Percentiles rank a stretch among this genome's conserved stretches.
Evolutionary conservation across 37 sponge, comb jelly and placozoan genomes (phyloP).

Genomic region (Dysidea cf. avara): DNA sequence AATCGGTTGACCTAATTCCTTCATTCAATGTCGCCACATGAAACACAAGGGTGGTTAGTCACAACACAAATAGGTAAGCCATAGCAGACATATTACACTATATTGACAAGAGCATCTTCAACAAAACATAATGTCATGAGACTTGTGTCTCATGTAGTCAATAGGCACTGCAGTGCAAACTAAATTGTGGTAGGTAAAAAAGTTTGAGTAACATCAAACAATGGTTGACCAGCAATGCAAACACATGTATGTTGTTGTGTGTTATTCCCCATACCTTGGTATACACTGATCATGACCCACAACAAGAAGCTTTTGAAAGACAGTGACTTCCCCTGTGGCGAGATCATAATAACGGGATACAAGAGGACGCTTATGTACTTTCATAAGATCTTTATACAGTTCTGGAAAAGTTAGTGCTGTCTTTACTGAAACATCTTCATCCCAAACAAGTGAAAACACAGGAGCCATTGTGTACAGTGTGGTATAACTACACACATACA

Average conservation of each 20-base stretch:
- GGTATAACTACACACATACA: constrained; percentile 57
- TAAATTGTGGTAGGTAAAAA: no score
- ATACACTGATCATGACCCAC: constrained; percentile 88
- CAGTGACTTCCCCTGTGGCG: constrained; percentile 69
- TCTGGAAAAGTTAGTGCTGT: constrained; percentile 90
- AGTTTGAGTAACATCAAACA: no score
- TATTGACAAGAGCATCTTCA: no score
- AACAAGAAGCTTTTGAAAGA: constrained; percentile 92
- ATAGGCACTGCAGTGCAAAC: no score
- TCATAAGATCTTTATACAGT: constrained; percentile 90
- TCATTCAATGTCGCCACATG: background rate
- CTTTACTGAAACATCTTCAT: constrained; percentile 89
- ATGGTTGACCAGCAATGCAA: no score
- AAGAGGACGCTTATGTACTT: constrained; percentile 27
- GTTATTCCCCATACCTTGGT: constrained; percentile 81
- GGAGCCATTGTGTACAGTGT: constrained; percentile 96
- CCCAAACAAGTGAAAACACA: constrained; percentile 89
- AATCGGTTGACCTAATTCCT: background rate
- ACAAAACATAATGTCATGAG: no score
- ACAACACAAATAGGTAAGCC: background rate
- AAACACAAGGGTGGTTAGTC: background rate
- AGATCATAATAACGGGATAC: background rate
- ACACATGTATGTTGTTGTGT: no score
- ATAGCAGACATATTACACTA: no score
- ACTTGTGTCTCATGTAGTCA: no score